A percentile compares a stretch with the other conserved stretches of the same genome.
These are phyloP conservation scores for Ptychoptera albimana DNA, from an alignment of 2,888 invertebrate genomes.

Conservation along the genomic window DNA sequence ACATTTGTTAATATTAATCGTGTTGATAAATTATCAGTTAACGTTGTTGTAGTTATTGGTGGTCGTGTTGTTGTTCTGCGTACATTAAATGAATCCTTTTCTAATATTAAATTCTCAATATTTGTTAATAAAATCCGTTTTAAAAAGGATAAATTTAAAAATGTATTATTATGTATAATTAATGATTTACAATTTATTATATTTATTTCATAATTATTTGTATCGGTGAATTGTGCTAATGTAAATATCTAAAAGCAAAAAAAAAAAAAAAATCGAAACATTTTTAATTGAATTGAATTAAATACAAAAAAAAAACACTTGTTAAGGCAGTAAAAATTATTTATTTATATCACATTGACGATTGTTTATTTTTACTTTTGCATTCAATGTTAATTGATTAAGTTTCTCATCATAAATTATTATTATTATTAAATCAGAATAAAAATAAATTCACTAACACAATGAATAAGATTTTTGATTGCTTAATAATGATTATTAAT, in stretches of 20 bases:
- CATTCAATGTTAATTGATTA: too few species aligned
- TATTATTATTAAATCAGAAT: too few species aligned
- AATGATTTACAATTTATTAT: slow-evolving; percentile 50
- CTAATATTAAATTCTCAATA: slow-evolving; percentile 43
- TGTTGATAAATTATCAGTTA: not conserved
- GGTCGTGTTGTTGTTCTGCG: slow-evolving; percentile 2
- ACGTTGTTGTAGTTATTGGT: not conserved
- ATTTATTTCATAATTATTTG: slow-evolving; percentile 36
- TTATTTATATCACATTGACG: too few species aligned
- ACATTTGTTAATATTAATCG: not conserved
- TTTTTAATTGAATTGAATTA: not conserved
- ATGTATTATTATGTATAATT: slow-evolving; percentile 38
- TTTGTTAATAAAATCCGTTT: slow-evolving; percentile 45
- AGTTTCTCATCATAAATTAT: too few species aligned
- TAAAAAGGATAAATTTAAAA: slow-evolving; percentile 43
- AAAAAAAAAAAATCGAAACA: slow-evolving; percentile 5
- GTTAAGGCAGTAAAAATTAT: too few species aligned
- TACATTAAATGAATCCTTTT: slow-evolving; percentile 32
- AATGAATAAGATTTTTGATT: too few species aligned
- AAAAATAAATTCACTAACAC: too few species aligned
- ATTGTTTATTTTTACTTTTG: too few species aligned
- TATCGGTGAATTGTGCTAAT: slow-evolving; percentile 30
- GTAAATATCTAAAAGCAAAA: slow-evolving; percentile 37
- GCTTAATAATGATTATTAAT: too few species aligned
- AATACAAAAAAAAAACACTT: too few species aligned